Percentiles rank a stretch among this genome's conserved stretches.
These are phyloP conservation scores for Episyrphus balteatus DNA, from an alignment of 1,140 invertebrate species.

Conservation along the genomic window DNA sequence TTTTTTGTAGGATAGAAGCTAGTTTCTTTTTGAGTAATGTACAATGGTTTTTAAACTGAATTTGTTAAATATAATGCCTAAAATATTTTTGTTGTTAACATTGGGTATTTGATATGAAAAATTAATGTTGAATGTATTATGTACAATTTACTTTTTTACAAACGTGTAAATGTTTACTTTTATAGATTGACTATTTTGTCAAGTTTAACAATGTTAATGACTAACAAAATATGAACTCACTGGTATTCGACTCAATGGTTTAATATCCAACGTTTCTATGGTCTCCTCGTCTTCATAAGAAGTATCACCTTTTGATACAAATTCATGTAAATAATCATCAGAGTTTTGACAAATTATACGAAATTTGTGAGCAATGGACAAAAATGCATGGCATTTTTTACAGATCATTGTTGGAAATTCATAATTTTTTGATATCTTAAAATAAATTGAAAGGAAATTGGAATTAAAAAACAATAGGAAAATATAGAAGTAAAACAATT, in stretches of 20 bases:
- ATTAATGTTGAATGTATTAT: too few species aligned
- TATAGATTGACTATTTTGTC: too few species aligned
- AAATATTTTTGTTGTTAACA: too few species aligned
- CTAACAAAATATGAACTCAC: too few species aligned
- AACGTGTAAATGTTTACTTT: too few species aligned
- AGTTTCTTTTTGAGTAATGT: too few species aligned
- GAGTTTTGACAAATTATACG: conserved; percentile 27
- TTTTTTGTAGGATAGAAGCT: too few species aligned
- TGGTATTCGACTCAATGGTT: conserved; percentile 11
- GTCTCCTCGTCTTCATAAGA: not conserved
- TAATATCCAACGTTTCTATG: not conserved
- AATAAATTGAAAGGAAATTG: not conserved
- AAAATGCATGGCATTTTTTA: conserved; percentile 21
- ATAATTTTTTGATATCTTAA: conserved; percentile 16
- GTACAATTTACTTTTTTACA: too few species aligned
- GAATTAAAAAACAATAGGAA: not conserved
- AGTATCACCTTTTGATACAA: conserved; percentile 9
- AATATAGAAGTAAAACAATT: not conserved
- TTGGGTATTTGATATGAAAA: too few species aligned
- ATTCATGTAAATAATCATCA: conserved; percentile 22
- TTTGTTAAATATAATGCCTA: too few species aligned
- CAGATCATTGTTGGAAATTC: conserved; percentile 21
- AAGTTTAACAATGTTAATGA: too few species aligned
- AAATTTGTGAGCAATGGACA: conserved; percentile 24
- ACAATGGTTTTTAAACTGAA: too few species aligned